Conservation (phyloP, 2,797 vertebrate species). For the Cygnus olor region DNA sequence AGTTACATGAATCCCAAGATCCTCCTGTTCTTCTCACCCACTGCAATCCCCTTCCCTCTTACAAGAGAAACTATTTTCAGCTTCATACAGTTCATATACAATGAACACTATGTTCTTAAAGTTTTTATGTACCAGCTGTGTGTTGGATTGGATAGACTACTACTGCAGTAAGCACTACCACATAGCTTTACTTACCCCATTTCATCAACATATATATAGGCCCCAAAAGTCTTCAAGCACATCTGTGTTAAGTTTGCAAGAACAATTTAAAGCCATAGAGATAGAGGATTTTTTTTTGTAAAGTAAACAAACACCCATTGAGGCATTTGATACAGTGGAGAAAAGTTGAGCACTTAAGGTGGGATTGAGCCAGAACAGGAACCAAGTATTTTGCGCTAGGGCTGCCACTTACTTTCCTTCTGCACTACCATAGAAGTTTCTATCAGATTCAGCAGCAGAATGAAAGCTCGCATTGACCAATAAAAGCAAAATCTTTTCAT, state of each 20-base stretch:
- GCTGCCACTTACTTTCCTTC: neutral
- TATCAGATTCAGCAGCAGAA: neutral
- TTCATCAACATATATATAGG: neutral
- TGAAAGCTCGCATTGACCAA: neutral
- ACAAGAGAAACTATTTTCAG: neutral
- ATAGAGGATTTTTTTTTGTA: neutral
- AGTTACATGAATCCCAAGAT: neutral
- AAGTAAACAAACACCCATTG: neutral
- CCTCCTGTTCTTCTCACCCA: neutral
- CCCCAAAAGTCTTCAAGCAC: neutral
- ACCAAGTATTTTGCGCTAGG: neutral
- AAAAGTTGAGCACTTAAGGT: neutral
- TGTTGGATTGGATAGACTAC: neutral
- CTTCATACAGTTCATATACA: neutral
- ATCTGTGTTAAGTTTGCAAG: neutral
- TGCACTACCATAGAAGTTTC: neutral
- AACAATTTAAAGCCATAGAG: neutral
- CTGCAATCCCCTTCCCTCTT: neutral
- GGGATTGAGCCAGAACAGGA: neutral
- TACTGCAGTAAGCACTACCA: neutral
- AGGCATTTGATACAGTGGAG: neutral
- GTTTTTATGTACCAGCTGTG: neutral
- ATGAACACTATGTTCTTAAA: neutral
- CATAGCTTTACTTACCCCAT: neutral
- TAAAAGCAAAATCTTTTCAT: neutral